phyloP scores from a whole-genome alignment of 1,140 invertebrate genomes.

The Ephestia elutella region DNA sequence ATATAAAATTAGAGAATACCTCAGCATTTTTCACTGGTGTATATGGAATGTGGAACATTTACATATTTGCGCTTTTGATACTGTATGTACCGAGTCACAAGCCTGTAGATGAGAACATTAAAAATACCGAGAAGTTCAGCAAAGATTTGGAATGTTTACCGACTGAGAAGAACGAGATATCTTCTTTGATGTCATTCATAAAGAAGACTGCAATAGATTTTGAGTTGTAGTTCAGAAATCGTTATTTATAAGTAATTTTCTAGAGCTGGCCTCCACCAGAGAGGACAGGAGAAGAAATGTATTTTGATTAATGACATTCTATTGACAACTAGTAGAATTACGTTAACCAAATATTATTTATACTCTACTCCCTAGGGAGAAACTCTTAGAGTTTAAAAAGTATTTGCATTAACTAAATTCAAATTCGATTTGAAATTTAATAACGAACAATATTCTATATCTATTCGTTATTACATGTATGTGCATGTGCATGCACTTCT shows the following conservation, averaged over 20 bases:
- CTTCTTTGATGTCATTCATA: conserved; percentile 90
- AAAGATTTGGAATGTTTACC: conserved; percentile 95
- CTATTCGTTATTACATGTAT: no score
- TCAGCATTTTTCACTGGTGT: conserved; percentile 98
- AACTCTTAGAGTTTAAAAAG: no score
- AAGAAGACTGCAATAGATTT: conserved; percentile 90
- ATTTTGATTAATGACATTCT: no score
- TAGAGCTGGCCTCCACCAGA: no score
- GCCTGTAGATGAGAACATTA: conserved; percentile 79
- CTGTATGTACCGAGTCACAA: conserved; percentile 99
- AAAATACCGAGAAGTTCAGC: conserved; percentile 77
- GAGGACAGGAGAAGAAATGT: no score
- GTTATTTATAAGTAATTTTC: not conserved
- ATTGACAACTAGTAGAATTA: no score
- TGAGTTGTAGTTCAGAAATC: not conserved
- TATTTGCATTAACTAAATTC: no score
- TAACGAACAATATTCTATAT: conserved; percentile 43
- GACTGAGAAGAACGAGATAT: conserved; percentile 90
- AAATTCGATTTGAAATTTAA: no score
- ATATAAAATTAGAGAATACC: conserved; percentile 90
- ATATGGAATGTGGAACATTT: conserved; percentile 99
- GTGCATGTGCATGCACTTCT: no score
- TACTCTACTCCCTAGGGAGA: no score
- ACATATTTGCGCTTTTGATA: conserved; percentile 94
- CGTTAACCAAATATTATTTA: no score